Evolutionary conservation across 2,797 vertebrate genomes (phyloP).

Genomic region (Pseudochirops corinnae): DNA sequence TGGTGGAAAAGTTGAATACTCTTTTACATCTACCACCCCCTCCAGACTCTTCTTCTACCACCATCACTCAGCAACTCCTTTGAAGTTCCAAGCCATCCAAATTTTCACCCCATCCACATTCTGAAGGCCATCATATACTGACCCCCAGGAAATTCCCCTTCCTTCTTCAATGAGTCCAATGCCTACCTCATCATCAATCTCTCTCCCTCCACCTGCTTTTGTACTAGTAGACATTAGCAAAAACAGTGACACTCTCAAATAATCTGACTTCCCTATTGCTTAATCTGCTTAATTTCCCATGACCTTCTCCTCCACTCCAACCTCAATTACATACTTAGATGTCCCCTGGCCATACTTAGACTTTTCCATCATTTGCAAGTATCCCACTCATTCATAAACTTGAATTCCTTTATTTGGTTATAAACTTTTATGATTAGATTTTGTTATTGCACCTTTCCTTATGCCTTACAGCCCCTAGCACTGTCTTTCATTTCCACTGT

Average conservation of each 20-base stretch:
- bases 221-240: not conserved
- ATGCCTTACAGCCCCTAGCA: not conserved
- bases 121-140: not conserved
- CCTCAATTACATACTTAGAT: not conserved
- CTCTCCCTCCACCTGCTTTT: too few species aligned
- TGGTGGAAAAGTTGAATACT: not conserved
- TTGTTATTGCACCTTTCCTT: not conserved
- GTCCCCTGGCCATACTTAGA: not conserved
- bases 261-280: not conserved
- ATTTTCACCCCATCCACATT: not conserved
- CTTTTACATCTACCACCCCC: not conserved
- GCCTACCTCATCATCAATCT: too few species aligned
- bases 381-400: not conserved
- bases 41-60: not conserved
- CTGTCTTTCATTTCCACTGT: not conserved
- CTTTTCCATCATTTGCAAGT: not conserved
- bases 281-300: not conserved
- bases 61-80: not conserved
- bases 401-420: not conserved
- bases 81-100: not conserved
- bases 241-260: not conserved
- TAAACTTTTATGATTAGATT: not conserved
- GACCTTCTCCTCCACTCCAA: not conserved
- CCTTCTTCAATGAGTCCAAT: too few species aligned
- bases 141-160: too few species aligned